These are phyloP conservation scores for Apoderus coryli DNA, from an alignment of 2,888 invertebrate genomes.

Conservation along the genomic window DNA sequence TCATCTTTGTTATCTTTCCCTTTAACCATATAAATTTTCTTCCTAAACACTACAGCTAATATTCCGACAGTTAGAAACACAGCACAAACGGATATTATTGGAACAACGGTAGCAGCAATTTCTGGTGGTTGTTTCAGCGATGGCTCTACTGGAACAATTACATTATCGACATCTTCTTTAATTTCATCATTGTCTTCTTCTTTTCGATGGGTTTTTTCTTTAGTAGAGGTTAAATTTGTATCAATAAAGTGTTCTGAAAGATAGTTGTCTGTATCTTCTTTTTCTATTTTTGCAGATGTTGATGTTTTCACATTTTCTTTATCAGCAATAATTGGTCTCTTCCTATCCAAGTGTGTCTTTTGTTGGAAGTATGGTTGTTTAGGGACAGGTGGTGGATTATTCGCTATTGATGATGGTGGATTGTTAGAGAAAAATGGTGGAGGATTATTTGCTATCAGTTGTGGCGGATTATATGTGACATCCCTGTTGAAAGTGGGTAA, in stretches of 20 bases:
- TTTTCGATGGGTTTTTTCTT: constrained; percentile 6
- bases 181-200: constrained; percentile 13
- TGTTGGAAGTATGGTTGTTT: constrained; percentile 18
- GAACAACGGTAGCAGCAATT: constrained; percentile 51
- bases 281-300: constrained; percentile 6
- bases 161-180: too few relatives aligned
- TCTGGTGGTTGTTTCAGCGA: constrained; percentile 37
- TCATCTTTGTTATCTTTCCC: constrained; percentile 58
- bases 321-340: constrained; percentile 8
- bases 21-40: constrained; percentile 49
- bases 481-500: constrained; percentile 20
- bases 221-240: not conserved
- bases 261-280: constrained; percentile 7
- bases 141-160: constrained; percentile 20
- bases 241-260: too few relatives aligned
- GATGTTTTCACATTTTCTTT: constrained; percentile 13
- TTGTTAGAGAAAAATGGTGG: constrained; percentile 19
- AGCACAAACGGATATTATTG: constrained; percentile 53
- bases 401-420: constrained; percentile 19
- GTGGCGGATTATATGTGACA: constrained; percentile 11
- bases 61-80: constrained; percentile 53
- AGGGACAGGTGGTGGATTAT: constrained; percentile 20
- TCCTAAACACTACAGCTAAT: constrained; percentile 54
- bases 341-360: constrained; percentile 12
- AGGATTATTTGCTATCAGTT: constrained; percentile 19